These are phyloP conservation scores for Uropetala carovei DNA, from an alignment of 2,888 invertebrate species.

Conservation along the genomic window DNA sequence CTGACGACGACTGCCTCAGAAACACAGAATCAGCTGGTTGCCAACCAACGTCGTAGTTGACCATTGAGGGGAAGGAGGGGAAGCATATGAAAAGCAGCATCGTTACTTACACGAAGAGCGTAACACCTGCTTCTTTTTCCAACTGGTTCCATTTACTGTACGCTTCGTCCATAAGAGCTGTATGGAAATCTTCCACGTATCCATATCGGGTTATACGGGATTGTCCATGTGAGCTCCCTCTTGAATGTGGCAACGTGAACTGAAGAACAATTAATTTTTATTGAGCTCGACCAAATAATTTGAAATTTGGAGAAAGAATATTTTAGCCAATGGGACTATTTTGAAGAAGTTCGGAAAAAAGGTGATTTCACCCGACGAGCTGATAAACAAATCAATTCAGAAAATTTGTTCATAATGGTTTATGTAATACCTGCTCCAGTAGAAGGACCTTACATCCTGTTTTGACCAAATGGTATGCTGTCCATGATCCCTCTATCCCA, in stretches of 20 bases:
- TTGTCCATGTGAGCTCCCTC: slow-evolving; percentile 74
- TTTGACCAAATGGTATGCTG: slow-evolving; percentile 61
- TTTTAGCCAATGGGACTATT: too few relatives aligned
- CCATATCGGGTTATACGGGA: slow-evolving; percentile 73
- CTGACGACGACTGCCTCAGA: neutral
- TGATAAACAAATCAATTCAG: neutral
- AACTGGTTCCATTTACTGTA: slow-evolving; percentile 72
- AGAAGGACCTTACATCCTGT: slow-evolving; percentile 37
- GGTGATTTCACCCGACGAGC: too few relatives aligned
- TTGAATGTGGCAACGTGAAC: slow-evolving; percentile 73
- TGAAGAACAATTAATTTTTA: slow-evolving; percentile 66
- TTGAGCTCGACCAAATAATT: neutral
- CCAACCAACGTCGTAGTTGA: neutral
- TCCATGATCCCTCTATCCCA: slow-evolving; percentile 66
- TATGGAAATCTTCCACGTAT: slow-evolving; percentile 71
- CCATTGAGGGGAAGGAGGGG: neutral
- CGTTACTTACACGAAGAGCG: slow-evolving; percentile 71
- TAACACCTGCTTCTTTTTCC: slow-evolving; percentile 71
- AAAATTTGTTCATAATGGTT: neutral
- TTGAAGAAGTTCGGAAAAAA: too few relatives aligned
- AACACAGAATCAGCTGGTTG: neutral
- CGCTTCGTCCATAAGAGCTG: slow-evolving; percentile 73
- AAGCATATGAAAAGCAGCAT: neutral
- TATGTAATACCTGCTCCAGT: slow-evolving; percentile 52
- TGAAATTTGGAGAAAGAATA: neutral